phyloP scores from a whole-genome alignment of 37 sponge, comb jelly and placozoan species.

The Amphimedon queenslandica region DNA sequence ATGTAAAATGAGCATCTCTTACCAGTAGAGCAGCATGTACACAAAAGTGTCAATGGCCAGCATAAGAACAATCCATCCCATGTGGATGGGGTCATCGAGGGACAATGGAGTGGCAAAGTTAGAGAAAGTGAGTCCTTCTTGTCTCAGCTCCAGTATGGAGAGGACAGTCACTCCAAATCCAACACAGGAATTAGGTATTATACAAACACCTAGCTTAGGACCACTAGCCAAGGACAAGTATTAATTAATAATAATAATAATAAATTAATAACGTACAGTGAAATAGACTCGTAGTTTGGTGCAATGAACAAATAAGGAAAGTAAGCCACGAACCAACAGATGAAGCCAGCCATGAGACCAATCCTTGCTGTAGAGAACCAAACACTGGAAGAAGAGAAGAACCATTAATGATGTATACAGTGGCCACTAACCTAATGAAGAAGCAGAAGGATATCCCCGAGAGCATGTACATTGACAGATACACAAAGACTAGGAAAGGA shows the following conservation, averaged over 20 bases:
- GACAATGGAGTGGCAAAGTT: slow-evolving; percentile 64
- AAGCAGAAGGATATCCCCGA: slow-evolving; percentile 60
- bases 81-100: slow-evolving; percentile 64
- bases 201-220: slow-evolving; percentile 48
- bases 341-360: slow-evolving; percentile 57
- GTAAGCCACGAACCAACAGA: slow-evolving; percentile 71
- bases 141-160: slow-evolving; percentile 56
- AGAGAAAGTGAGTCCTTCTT: slow-evolving; percentile 59
- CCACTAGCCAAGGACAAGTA: slow-evolving; percentile 27
- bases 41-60: slow-evolving; percentile 68
- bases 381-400: slow-evolving; percentile 49
- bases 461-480: slow-evolving; percentile 42
- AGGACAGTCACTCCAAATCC: slow-evolving; percentile 66
- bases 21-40: slow-evolving; percentile 89
- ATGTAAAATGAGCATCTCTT: too few relatives aligned
- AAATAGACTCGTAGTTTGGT: slow-evolving; percentile 3
- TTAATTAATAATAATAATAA: background rate
- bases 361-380: slow-evolving; percentile 75
- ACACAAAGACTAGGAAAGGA: slow-evolving; percentile 50
- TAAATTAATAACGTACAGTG: slow-evolving; percentile 32
- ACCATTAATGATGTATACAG: too few relatives aligned
- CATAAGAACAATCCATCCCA: slow-evolving; percentile 75
- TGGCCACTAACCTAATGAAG: slow-evolving; percentile 61
- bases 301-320: slow-evolving; percentile 62
- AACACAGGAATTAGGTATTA: slow-evolving; percentile 83